Conservation (phyloP, 2,797 vertebrate species). For the Mionectes olivaceus region DNA sequence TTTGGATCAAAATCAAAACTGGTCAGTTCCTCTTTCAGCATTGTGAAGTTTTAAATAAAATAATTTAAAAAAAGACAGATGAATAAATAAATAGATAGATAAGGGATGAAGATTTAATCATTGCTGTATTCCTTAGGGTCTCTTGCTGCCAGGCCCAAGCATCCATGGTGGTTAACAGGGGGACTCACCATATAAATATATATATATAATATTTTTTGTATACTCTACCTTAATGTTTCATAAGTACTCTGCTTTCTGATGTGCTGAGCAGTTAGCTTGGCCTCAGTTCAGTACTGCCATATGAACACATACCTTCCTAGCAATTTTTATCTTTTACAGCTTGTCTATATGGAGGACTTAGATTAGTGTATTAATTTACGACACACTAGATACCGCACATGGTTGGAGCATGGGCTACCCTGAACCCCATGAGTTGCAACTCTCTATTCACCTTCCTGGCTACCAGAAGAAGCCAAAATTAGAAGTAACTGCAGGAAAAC, state of each 20-base stretch:
- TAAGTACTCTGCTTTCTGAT: not conserved
- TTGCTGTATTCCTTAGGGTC: not conserved
- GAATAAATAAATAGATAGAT: not conserved
- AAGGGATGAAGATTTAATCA: not conserved
- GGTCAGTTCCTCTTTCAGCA: not conserved
- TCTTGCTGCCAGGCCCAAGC: not conserved
- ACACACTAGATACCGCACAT: not conserved
- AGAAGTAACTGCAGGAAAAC: not conserved
- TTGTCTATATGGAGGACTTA: slow-evolving; percentile 36
- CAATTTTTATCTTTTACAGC: slow-evolving; percentile 26
- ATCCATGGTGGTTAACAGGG: not conserved
- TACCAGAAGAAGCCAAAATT: not conserved
- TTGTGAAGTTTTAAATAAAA: not conserved
- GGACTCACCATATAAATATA: not conserved
- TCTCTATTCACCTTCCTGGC: not conserved
- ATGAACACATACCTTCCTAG: not conserved
- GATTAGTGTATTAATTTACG: slow-evolving; percentile 27
- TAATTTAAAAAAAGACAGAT: too few species aligned
- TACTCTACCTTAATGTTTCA: not conserved
- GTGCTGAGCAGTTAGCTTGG: not conserved
- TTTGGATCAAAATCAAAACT: not conserved
- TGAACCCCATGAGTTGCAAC: not conserved
- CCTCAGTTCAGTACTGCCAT: slow-evolving; percentile 15
- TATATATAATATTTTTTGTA: not conserved
- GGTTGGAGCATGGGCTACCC: not conserved